A percentile compares a stretch with the other conserved stretches of the same genome.
Evolutionary conservation across 1,140 invertebrate genomes (phyloP).

Genomic region (Lutraria rhynchaena): DNA sequence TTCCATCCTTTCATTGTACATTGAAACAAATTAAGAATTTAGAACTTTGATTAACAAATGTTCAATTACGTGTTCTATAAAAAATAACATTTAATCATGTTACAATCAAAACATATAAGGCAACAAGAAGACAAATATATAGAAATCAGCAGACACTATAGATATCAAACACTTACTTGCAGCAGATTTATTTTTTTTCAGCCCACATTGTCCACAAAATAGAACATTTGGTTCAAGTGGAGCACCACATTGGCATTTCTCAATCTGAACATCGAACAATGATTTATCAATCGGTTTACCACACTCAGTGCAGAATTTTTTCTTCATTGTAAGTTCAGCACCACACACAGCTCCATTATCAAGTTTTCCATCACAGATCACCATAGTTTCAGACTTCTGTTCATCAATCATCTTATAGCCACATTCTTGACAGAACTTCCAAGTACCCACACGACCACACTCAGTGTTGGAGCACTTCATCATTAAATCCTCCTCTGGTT

Average conservation of each 20-base stretch:
- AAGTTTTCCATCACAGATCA: background rate
- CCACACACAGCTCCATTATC: background rate
- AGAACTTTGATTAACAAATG: too few relatives aligned
- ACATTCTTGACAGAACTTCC: slow-evolving; percentile 18
- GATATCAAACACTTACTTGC: background rate
- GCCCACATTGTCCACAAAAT: slow-evolving; percentile 11
- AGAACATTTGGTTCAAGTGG: background rate
- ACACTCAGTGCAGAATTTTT: slow-evolving; percentile 5
- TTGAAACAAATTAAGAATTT: too few relatives aligned
- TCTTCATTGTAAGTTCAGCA: background rate
- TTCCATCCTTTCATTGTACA: too few relatives aligned
- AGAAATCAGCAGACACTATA: too few relatives aligned
- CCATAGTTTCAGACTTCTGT: background rate
- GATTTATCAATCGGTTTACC: background rate
- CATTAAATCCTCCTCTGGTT: background rate
- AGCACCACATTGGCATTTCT: slow-evolving; percentile 1
- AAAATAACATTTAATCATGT: too few relatives aligned
- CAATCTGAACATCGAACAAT: background rate
- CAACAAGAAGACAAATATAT: too few relatives aligned
- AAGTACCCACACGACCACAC: background rate
- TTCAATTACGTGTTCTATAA: too few relatives aligned
- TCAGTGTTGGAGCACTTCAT: slow-evolving; percentile 3
- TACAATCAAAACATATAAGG: too few relatives aligned
- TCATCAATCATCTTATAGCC: slow-evolving; percentile 12
- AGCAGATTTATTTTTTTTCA: background rate